A percentile compares a stretch with the other conserved stretches of the same genome.
These are phyloP conservation scores for Nasonia giraulti DNA, from an alignment of 1,140 invertebrate genomes.

Conservation along the genomic window DNA sequence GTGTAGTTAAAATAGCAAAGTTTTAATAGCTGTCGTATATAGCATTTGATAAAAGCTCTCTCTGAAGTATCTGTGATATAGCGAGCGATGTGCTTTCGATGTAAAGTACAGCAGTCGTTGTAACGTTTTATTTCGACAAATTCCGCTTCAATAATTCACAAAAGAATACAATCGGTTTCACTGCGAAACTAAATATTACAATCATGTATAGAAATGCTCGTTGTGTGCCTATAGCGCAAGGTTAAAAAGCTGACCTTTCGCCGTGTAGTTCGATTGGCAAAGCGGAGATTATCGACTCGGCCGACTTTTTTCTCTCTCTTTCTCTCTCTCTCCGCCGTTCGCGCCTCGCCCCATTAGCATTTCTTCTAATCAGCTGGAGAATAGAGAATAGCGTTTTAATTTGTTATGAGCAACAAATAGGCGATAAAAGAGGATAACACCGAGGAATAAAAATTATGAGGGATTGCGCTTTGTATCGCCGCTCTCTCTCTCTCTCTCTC, in stretches of 20 bases:
- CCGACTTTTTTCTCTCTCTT: background rate
- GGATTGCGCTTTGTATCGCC: background rate
- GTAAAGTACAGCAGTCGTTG: too few species aligned
- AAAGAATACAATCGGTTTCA: too few species aligned
- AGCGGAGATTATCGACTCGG: conserved; percentile 5
- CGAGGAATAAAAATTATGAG: background rate
- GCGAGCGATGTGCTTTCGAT: too few species aligned
- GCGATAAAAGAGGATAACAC: background rate
- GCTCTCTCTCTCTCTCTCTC: background rate
- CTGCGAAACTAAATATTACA: too few species aligned
- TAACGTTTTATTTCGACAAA: too few species aligned
- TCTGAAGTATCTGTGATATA: too few species aligned
- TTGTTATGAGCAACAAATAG: background rate
- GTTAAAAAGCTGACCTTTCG: background rate
- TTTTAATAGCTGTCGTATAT: conserved; percentile 6
- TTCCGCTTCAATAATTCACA: too few species aligned
- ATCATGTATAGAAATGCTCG: too few species aligned
- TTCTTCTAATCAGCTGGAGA: background rate
- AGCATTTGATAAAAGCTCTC: background rate
- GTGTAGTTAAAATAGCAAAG: background rate
- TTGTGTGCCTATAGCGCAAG: background rate
- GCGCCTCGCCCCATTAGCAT: background rate
- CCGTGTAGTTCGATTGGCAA: background rate
- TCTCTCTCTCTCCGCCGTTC: too few species aligned
- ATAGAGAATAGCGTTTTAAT: background rate